These are phyloP conservation scores for Mylabris phalerata DNA, from an alignment of 1,140 invertebrate species.

Conservation along the genomic window DNA sequence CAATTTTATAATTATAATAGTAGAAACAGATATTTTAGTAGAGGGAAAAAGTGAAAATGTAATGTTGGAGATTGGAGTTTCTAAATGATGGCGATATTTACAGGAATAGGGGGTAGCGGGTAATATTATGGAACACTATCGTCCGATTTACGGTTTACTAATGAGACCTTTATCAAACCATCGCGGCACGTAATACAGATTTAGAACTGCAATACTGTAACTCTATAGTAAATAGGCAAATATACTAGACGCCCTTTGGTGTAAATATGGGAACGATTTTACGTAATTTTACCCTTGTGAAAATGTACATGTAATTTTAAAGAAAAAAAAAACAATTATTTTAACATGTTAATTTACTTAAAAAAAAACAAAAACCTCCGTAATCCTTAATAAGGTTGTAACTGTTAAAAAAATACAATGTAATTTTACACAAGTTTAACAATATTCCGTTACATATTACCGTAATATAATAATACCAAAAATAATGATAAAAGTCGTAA, in stretches of 20 bases:
- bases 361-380: no score
- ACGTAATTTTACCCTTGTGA: slow-evolving; percentile 2
- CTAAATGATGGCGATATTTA: slow-evolving; percentile 32
- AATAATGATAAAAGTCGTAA: no score
- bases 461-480: not conserved
- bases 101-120: slow-evolving; percentile 22
- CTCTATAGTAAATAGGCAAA: slow-evolving; percentile 28
- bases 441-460: slow-evolving; percentile 1
- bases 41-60: no score
- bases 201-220: slow-evolving; percentile 38
- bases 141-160: slow-evolving; percentile 42
- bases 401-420: no score
- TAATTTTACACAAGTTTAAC: no score
- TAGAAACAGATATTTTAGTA: no score
- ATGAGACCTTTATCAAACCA: slow-evolving; percentile 40
- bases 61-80: slow-evolving; percentile 10
- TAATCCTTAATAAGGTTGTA: no score
- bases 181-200: slow-evolving; percentile 41
- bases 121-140: slow-evolving; percentile 26
- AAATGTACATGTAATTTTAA: no score
- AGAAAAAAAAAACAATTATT: no score
- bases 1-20: no score
- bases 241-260: slow-evolving; percentile 23
- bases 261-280: slow-evolving; percentile 5
- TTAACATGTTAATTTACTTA: no score